phyloP scores from a whole-genome alignment of 2,797 vertebrate genomes.

The Gobio occitaniae region DNA sequence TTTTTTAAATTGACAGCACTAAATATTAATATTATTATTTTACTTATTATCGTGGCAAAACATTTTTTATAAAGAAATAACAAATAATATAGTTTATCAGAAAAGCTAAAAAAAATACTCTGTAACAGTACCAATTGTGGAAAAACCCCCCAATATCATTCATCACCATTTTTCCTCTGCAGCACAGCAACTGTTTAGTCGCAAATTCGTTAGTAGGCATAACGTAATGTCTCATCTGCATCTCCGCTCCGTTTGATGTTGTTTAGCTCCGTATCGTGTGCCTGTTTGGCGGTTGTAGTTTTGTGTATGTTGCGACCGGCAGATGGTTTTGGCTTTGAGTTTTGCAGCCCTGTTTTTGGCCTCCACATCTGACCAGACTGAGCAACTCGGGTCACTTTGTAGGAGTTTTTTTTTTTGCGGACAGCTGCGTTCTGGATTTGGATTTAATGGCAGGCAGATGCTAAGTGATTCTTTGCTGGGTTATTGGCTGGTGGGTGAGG shows the following conservation, averaged over 20 bases:
- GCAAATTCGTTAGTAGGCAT: background rate
- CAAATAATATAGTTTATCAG: background rate
- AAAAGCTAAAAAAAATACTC: background rate
- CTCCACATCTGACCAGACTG: slow-evolving; percentile 53
- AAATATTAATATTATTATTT: no score
- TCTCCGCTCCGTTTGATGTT: slow-evolving; percentile 52
- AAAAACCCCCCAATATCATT: background rate
- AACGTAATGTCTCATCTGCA: slow-evolving; percentile 19
- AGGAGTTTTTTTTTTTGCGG: slow-evolving; percentile 71
- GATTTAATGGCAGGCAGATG: slow-evolving; percentile 79
- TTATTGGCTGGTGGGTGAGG: slow-evolving; percentile 53
- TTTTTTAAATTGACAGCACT: no score
- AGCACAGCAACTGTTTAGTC: slow-evolving; percentile 13
- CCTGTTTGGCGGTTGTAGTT: slow-evolving; percentile 47
- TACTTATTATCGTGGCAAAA: no score
- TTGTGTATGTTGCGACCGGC: slow-evolving; percentile 44
- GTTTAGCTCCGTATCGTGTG: slow-evolving; percentile 29
- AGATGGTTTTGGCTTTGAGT: slow-evolving; percentile 50
- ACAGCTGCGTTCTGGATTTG: slow-evolving; percentile 79
- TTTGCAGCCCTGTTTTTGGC: slow-evolving; percentile 52
- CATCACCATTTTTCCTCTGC: background rate
- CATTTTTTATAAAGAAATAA: background rate
- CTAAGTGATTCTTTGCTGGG: slow-evolving; percentile 54
- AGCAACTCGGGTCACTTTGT: slow-evolving; percentile 70
- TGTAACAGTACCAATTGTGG: background rate